A percentile compares a stretch with the other conserved stretches of the same genome.
These are phyloP conservation scores for Agriopis marginaria DNA, from an alignment of 2,888 invertebrate genomes.

Conservation along the genomic window DNA sequence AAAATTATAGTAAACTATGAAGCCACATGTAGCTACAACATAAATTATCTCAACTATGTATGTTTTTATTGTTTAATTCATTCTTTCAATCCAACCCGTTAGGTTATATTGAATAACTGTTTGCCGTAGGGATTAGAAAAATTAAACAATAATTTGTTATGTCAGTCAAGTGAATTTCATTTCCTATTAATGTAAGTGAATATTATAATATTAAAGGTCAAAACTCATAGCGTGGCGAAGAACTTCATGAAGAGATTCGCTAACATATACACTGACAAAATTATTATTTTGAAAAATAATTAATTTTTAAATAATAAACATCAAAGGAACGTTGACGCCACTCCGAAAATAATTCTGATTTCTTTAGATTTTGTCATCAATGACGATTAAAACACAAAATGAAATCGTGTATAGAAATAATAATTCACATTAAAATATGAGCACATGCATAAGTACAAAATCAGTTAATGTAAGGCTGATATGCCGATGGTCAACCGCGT, in stretches of 20 bases:
- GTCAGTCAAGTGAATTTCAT: background rate
- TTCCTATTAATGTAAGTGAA: background rate
- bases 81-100: background rate
- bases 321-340: background rate
- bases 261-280: background rate
- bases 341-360: background rate
- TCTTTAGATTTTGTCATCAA: too few species aligned
- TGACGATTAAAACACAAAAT: too few species aligned
- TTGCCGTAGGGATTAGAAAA: background rate
- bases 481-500: too few species aligned
- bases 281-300: too few species aligned
- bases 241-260: background rate
- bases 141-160: background rate
- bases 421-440: too few species aligned
- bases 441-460: too few species aligned
- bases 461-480: too few species aligned
- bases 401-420: too few species aligned
- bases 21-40: too few species aligned
- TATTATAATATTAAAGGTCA: background rate
- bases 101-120: background rate
- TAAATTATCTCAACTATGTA: too few species aligned
- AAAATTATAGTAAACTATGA: too few species aligned
- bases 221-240: background rate
- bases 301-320: background rate
- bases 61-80: background rate